phyloP scores from a whole-genome alignment of 2,113 vertebrate species.

The Misgurnus mizolepis region DNA sequence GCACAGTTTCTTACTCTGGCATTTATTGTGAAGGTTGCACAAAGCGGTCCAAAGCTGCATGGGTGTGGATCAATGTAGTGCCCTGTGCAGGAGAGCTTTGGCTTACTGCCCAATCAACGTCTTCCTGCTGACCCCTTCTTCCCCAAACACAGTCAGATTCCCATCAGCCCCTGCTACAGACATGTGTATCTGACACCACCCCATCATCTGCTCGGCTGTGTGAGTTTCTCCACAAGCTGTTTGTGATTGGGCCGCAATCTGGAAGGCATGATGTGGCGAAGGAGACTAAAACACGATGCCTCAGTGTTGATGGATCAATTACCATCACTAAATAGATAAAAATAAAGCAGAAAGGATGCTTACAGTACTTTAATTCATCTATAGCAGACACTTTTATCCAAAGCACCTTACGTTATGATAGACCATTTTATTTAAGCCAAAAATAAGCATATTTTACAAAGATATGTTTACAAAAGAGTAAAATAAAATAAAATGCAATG shows the following conservation, averaged over 20 bases:
- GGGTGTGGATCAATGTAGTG: slow-evolving; percentile 59
- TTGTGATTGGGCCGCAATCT: slow-evolving; percentile 50
- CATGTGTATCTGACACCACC: slow-evolving; percentile 38
- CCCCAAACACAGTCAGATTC: slow-evolving; percentile 31
- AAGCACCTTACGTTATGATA: too few species aligned
- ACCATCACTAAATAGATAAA: slow-evolving; percentile 5
- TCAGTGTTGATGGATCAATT: slow-evolving; percentile 51
- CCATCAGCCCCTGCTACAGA: slow-evolving; percentile 39
- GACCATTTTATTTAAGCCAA: too few species aligned
- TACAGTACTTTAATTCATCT: too few species aligned
- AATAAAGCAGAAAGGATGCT: not conserved
- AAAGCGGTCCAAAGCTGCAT: slow-evolving; percentile 56
- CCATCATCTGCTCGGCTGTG: slow-evolving; percentile 41
- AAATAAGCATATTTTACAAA: too few species aligned
- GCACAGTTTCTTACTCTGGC: slow-evolving; percentile 43
- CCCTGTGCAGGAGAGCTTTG: slow-evolving; percentile 63
- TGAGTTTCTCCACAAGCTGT: slow-evolving; percentile 55
- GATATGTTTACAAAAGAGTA: too few species aligned
- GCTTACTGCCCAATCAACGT: slow-evolving; percentile 64
- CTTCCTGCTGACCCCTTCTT: slow-evolving; percentile 58
- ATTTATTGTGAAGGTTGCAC: slow-evolving; percentile 67
- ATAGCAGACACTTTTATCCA: too few species aligned
- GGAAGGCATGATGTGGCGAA: slow-evolving; percentile 45
- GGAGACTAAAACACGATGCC: slow-evolving; percentile 31
- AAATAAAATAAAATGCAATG: too few species aligned